Percentiles rank a stretch among this genome's conserved stretches.
Conservation (phyloP, 2,888 invertebrate species). For the Ornithoptera priamus region DNA sequence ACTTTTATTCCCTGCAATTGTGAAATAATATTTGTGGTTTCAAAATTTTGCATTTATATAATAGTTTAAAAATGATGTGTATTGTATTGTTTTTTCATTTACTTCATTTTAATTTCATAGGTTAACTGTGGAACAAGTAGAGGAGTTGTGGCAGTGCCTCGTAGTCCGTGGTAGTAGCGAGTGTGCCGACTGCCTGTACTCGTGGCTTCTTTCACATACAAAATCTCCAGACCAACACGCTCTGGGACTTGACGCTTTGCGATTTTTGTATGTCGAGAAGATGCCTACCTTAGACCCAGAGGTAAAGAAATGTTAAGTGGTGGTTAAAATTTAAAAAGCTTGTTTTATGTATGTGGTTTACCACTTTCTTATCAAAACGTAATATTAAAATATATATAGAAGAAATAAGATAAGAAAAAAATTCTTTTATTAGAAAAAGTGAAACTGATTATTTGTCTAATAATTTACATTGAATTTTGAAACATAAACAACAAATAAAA, state of each 20-base stretch:
- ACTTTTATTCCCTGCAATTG: too few species aligned
- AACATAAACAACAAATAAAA: too few species aligned
- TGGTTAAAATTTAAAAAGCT: too few species aligned
- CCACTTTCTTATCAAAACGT: too few species aligned
- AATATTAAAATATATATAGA: too few species aligned
- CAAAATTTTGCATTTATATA: neutral
- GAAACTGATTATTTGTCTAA: too few species aligned
- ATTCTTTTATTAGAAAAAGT: too few species aligned
- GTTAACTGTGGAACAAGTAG: slow-evolving; percentile 92
- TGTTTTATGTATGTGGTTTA: too few species aligned
- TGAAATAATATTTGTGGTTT: too few species aligned
- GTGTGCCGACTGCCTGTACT: slow-evolving; percentile 95
- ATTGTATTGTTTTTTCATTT: neutral
- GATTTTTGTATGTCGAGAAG: slow-evolving; percentile 93
- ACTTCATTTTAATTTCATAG: slow-evolving; percentile 53
- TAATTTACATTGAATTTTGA: too few species aligned
- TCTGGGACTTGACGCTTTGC: slow-evolving; percentile 90
- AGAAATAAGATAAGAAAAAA: too few species aligned
- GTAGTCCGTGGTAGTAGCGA: slow-evolving; percentile 87
- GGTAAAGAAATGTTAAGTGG: slow-evolving; percentile 46
- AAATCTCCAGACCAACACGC: slow-evolving; percentile 96
- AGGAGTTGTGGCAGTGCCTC: slow-evolving; percentile 94
- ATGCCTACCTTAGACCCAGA: slow-evolving; percentile 93
- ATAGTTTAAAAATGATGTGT: neutral
- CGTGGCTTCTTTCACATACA: slow-evolving; percentile 95